phyloP scores from a whole-genome alignment of 2,888 invertebrate species.

The Drosophila koepferae region DNA sequence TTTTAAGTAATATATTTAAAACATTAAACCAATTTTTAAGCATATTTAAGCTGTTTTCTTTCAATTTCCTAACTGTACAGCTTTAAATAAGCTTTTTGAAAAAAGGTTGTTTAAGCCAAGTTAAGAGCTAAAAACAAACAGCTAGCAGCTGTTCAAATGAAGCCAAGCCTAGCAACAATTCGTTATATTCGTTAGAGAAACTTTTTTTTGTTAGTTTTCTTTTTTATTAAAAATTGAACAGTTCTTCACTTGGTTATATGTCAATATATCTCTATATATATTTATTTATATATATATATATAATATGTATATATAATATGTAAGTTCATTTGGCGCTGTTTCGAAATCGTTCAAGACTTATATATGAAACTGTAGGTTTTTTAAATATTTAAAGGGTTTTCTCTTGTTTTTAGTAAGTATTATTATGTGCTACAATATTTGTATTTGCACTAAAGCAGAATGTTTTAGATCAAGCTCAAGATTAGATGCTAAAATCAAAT shows the following conservation, averaged over 20 bases:
- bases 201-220: conserved; percentile 5
- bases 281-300: conserved; percentile 8
- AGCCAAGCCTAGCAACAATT: neutral
- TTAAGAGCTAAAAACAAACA: neutral
- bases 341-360: conserved; percentile 65
- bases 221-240: conserved; percentile 61
- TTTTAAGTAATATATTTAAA: neutral
- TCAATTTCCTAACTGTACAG: neutral
- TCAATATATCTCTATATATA: conserved; percentile 5
- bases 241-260: conserved; percentile 50
- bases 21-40: neutral
- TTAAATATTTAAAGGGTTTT: conserved; percentile 42
- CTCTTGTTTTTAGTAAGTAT: conserved; percentile 17
- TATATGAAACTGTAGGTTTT: conserved; percentile 56
- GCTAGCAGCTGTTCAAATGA: neutral
- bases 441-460: conserved; percentile 53
- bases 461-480: conserved; percentile 39
- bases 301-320: no score
- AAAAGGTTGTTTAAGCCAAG: neutral
- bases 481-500: conserved; percentile 13
- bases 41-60: neutral
- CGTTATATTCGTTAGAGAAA: neutral
- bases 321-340: conserved; percentile 78
- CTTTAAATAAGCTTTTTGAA: neutral
- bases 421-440: conserved; percentile 35